Evolutionary conservation across 2,888 invertebrate genomes (phyloP).

Genomic region (Torymus texanus): DNA sequence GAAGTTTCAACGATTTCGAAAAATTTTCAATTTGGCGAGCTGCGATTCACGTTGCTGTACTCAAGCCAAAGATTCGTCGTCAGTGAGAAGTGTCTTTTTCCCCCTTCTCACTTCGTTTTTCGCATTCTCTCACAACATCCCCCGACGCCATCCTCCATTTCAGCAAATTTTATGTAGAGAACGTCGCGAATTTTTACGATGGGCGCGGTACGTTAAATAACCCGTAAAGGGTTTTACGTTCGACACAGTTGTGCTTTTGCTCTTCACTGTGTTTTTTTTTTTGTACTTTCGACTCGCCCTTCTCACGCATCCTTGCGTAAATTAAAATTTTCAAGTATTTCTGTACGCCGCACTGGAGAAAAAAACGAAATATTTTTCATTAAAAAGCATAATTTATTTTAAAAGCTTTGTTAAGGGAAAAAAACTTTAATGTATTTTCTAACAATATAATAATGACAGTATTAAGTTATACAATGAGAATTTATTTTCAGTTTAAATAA

Average conservation of each 20-base stretch:
- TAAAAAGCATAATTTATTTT: too few species aligned
- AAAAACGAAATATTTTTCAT: too few species aligned
- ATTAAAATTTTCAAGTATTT: conserved; percentile 27
- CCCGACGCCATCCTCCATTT: not conserved
- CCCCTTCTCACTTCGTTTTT: not conserved
- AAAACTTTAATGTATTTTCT: too few species aligned
- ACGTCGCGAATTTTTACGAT: conserved; percentile 37
- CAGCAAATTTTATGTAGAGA: conserved; percentile 32
- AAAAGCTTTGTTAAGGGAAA: too few species aligned
- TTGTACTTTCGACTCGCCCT: not conserved
- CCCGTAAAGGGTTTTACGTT: conserved; percentile 44
- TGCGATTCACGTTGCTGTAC: too few species aligned
- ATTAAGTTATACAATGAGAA: too few species aligned
- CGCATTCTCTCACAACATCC: not conserved
- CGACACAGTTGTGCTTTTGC: conserved; percentile 25
- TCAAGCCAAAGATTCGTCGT: too few species aligned
- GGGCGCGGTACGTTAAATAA: conserved; percentile 34
- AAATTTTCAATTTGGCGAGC: too few species aligned
- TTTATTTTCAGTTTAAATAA: too few species aligned
- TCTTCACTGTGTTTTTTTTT: not conserved
- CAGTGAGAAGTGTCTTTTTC: too few species aligned
- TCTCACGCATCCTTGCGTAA: not conserved
- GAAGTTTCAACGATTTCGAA: too few species aligned
- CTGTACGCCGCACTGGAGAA: not conserved
- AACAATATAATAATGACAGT: too few species aligned